Evolutionary conservation across 2,797 vertebrate genomes (phyloP), one percentile per base, ranked within the genome.

Genomic region (Gastrophryne carolinensis): DNA sequence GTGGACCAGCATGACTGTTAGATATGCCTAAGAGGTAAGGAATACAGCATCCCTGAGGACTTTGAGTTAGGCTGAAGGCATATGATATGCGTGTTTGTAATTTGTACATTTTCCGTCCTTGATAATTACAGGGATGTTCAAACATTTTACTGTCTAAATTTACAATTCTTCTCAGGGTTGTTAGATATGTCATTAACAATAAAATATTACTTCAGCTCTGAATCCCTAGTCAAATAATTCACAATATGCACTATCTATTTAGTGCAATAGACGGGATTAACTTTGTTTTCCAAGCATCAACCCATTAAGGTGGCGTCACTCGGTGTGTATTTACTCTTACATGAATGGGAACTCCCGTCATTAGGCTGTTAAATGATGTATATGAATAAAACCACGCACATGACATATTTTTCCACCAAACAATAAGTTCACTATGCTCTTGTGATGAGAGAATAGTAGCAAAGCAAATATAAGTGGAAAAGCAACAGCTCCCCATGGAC

Each of bases 371-470:
- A 35, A 41, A 21, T 41, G 52, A 54, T 37, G 32, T 54, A 50
- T 15, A 67, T 39, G 29, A 67, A 67, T 53, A 67, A 67, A 67
- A 67, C 26, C n/a, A n/a, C n/a, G n/a, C n/a, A n/a, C n/a, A n/a
- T n/a, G n/a, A n/a, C n/a, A n/a, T n/a, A n/a, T n/a, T n/a, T n/a
- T n/a, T n/a, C n/a, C n/a, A n/a, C n/a, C n/a, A n/a, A n/a, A n/a
- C n/a, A n/a, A n/a, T n/a, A n/a, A n/a, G n/a, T n/a, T n/a, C n/a
- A n/a, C n/a, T n/a, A n/a, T n/a, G n/a, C n/a, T n/a, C n/a, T n/a
- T n/a, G n/a, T n/a, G n/a, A n/a, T n/a, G n/a, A n/a, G n/a, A n/a
- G n/a, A n/a, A n/a, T n/a, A n/a, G n/a, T n/a, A n/a, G n/a, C n/a
- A n/a, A n/a, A n/a, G n/a, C n/a, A n/a, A n/a, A n/a, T n/a, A n/a